A percentile compares a stretch with the other conserved stretches of the same genome.
These are phyloP conservation scores for Ariolimax columbianus DNA, from an alignment of 2,888 invertebrate genomes.

Conservation along the genomic window DNA sequence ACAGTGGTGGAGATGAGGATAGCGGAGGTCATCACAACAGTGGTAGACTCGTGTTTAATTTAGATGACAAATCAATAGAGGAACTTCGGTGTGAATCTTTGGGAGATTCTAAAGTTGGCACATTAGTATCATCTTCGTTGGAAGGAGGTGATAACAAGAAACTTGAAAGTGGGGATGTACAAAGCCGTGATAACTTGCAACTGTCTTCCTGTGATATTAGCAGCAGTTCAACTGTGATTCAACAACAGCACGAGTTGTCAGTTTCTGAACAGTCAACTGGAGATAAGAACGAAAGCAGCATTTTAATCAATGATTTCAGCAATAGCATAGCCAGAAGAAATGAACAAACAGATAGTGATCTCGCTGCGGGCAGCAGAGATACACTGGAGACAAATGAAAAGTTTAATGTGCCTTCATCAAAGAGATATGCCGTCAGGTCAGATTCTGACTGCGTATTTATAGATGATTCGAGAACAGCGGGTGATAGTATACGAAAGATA, in stretches of 20 bases:
- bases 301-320: neutral
- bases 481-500: constrained; percentile 2
- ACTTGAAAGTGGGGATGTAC: neutral
- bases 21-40: constrained; percentile 39
- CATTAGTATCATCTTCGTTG: neutral
- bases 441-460: constrained; percentile 37
- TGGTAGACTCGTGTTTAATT: constrained; percentile 44
- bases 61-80: constrained; percentile 53
- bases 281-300: neutral
- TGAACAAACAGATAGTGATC: neutral
- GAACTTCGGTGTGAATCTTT: constrained; percentile 53
- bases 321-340: neutral
- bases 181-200: neutral
- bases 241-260: neutral
- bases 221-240: neutral
- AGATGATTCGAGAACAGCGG: constrained; percentile 2
- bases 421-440: neutral
- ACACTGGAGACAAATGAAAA: neutral
- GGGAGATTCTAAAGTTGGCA: neutral
- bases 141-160: neutral
- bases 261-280: neutral
- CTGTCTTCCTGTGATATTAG: constrained; percentile 41
- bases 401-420: constrained; percentile 8
- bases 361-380: constrained; percentile 37
- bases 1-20: constrained; percentile 19